Evolutionary conservation across 2,888 invertebrate species (phyloP), one percentile per base, ranked within the genome.

Genomic region (Drosophila borealis): DNA sequence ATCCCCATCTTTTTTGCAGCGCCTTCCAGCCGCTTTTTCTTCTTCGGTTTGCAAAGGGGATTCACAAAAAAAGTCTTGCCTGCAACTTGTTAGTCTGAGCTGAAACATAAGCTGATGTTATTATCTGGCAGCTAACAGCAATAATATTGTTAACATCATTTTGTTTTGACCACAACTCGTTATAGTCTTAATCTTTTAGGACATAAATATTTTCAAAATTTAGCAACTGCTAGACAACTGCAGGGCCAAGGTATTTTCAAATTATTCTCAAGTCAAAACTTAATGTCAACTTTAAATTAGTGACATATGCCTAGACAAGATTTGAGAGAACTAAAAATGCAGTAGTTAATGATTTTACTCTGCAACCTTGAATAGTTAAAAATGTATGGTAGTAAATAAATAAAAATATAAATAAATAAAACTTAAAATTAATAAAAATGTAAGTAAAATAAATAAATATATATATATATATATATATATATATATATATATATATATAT

Each of bases 21-120:
- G 82, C 82, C 80, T 61, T 67, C 19, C 42, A 72, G 80, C 8
- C 81, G 54, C 29, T 75, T 56, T 63, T 46, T 45, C 13, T 11
- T 33, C 56, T 36, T 17, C 17, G 17, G 57, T 65, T 34, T 53
- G 61, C 66, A 46, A 46, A 17, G 25, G 42, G 45, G 41, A 61
- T 45, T 25, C 17, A 36, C 34, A 55, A 54, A 62, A 59, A 46
- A 9, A 39, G 17, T 17, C 17, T 45, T 64, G 48, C 67, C 67
- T 73, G 70, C 74, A 62, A 45, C 74, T 14, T 64, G 53, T 53
- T 34, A 69, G 56, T 65, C 67, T 69, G 59, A 67, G 72, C 66
- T 69, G 69, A 66, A 76, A 69, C 78, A 78, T 74, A 78, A 78
- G 74, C 74, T 78, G 70, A 74, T 73, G 60, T 74, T 71, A 73